Evolutionary conservation across 2,888 invertebrate genomes (phyloP).

Genomic region (Perdita meconis): DNA sequence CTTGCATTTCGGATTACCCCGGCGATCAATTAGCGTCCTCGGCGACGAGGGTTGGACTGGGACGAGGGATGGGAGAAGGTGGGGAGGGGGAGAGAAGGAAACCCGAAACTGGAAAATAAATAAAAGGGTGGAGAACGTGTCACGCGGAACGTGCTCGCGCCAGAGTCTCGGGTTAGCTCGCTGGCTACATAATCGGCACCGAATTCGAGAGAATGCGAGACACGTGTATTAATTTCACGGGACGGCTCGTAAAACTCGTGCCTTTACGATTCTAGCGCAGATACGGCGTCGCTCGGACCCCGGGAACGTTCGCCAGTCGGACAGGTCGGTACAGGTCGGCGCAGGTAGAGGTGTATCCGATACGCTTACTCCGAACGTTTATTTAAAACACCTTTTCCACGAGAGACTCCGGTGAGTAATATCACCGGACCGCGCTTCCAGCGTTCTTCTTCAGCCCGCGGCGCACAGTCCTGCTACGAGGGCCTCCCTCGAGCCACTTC

Average conservation of each 20-base stretch:
- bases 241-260: conserved; percentile 82
- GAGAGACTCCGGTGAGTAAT: conserved; percentile 47
- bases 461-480: neutral
- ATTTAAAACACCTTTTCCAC: conserved; percentile 60
- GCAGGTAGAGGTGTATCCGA: conserved; percentile 54
- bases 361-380: conserved; percentile 51
- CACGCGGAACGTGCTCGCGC: conserved; percentile 21
- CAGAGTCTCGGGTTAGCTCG: conserved; percentile 34
- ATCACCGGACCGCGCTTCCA: conserved; percentile 21
- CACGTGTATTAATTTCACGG: conserved; percentile 82
- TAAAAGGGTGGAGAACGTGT: conserved; percentile 56
- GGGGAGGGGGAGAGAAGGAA: conserved; percentile 44
- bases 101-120: conserved; percentile 67
- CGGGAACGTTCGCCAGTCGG: conserved; percentile 49
- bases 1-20: conserved; percentile 73
- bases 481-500: neutral
- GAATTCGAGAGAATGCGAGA: conserved; percentile 81
- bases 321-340: conserved; percentile 67
- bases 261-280: conserved; percentile 81
- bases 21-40: conserved; percentile 77
- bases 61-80: too few relatives aligned
- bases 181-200: conserved; percentile 74
- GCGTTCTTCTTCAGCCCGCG: conserved; percentile 9
- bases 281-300: conserved; percentile 69
- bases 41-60: conserved; percentile 9